phyloP scores from a whole-genome alignment of 23 tunicate species.

The Ciona savignyi region DNA sequence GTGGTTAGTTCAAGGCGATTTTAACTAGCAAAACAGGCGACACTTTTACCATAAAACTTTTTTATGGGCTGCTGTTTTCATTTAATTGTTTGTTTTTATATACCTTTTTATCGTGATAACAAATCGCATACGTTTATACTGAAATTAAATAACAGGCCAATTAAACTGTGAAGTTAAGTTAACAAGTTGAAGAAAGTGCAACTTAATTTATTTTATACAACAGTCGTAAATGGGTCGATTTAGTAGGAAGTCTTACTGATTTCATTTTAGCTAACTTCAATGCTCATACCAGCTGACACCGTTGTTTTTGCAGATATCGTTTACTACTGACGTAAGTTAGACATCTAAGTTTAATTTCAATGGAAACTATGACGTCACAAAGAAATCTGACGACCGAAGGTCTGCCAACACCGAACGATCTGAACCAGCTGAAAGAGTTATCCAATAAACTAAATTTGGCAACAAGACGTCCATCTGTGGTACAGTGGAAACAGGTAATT shows the following conservation, averaged over 20 bases:
- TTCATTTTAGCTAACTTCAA: no score
- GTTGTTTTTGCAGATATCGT: not conserved
- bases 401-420: slow-evolving; percentile 8
- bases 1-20: not conserved
- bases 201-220: no score
- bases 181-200: no score
- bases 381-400: not conserved
- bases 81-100: no score
- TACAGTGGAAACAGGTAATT: slow-evolving; percentile 85
- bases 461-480: slow-evolving; percentile 73
- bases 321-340: not conserved
- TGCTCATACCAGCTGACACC: no score
- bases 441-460: slow-evolving; percentile 56
- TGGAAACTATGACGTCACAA: not conserved
- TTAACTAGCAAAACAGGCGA: no score
- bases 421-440: slow-evolving; percentile 44
- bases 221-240: no score
- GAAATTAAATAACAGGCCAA: no score
- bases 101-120: not conserved
- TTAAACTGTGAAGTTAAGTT: no score
- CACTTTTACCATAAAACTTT: no score
- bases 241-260: no score
- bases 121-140: not conserved
- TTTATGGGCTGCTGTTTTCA: no score
- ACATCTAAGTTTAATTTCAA: not conserved